Percentiles rank a stretch among this genome's conserved stretches.
Conservation (phyloP, 2,113 vertebrate species). For the Patagioenas fasciata region DNA sequence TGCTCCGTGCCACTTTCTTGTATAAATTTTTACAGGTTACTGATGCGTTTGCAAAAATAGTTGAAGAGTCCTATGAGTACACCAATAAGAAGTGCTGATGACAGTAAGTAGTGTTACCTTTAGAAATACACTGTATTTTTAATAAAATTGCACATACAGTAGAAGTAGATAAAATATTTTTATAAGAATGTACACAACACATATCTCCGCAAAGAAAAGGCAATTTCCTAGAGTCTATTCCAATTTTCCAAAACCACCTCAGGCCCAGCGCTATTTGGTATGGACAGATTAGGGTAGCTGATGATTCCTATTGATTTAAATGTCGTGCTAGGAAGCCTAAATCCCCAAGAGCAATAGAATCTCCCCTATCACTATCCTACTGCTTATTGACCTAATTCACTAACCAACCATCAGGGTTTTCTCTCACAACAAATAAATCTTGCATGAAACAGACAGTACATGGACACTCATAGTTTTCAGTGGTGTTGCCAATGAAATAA, state of each 20-base stretch:
- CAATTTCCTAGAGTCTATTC: conserved; percentile 5
- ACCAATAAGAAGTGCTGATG: background rate
- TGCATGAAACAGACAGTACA: conserved; percentile 62
- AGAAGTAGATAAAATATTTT: background rate
- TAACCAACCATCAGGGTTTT: conserved; percentile 68
- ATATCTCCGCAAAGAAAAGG: background rate
- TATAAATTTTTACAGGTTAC: background rate
- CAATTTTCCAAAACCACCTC: conserved; percentile 37
- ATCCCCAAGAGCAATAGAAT: conserved; percentile 69
- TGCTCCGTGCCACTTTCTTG: background rate
- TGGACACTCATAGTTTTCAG: background rate
- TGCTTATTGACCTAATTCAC: conserved; percentile 73
- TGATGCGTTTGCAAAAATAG: background rate
- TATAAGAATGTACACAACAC: background rate
- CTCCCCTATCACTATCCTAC: conserved; percentile 67
- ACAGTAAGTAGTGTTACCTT: background rate
- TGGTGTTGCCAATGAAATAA: background rate
- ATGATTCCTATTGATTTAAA: conserved; percentile 68
- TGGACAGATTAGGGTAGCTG: conserved; percentile 45
- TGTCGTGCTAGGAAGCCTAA: conserved; percentile 60
- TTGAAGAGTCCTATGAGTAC: background rate
- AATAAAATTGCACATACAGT: background rate
- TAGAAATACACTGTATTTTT: background rate
- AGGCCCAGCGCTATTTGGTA: conserved; percentile 37
- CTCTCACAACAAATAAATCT: conserved; percentile 69